Evolutionary conservation across 2,113 vertebrate genomes (phyloP), one percentile per base, ranked within the genome.

Genomic region (Ceratotherium simum): DNA sequence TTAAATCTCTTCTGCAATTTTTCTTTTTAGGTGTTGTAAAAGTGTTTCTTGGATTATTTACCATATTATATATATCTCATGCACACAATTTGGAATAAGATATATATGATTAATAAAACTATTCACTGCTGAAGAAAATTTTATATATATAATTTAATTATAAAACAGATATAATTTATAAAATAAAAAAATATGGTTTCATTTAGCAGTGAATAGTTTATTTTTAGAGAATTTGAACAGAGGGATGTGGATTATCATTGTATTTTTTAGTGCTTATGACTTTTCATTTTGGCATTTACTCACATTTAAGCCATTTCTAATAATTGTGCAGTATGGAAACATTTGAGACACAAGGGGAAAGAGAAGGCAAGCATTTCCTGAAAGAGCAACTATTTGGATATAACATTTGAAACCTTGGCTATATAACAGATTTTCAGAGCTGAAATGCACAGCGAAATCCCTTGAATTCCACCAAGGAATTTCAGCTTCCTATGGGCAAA

Each of bases 31-130:
- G 54, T 58, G 33, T 92, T 92, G 5, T 95, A 11, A 83, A 86
- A 67, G 8, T 88, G 39, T 82, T 70, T 87, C 70, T 95, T 85
- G 48, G n/a, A 51, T 83, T 92, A 72, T 85, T 84, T 90, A 54
- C 39, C 9, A 4, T 84, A 16, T 72, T 65, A 29, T 3, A 2
- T 46, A 78, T 31, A 48, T 69, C 36, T 36, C 14, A 54, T 54
- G 51, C 51, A 54, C 51, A 54, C 51, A 54, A 54, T 54, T 16
- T 54, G 14, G 17, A 54, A 17, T 16, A 54, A 54, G 51, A 84
- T 84, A 25, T 16, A 0, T 36, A 39, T 79, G 9, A 39, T 62
- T 9, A 48, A 62, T 29, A 58, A 14, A 90, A 60, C 33, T 76
- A 62, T 81, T 70, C 42, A 69, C 6, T 33, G 39, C 46, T 92